These are phyloP conservation scores for Platyrinchus mystaceus DNA, from an alignment of 2,797 vertebrate species.

Conservation along the genomic window DNA sequence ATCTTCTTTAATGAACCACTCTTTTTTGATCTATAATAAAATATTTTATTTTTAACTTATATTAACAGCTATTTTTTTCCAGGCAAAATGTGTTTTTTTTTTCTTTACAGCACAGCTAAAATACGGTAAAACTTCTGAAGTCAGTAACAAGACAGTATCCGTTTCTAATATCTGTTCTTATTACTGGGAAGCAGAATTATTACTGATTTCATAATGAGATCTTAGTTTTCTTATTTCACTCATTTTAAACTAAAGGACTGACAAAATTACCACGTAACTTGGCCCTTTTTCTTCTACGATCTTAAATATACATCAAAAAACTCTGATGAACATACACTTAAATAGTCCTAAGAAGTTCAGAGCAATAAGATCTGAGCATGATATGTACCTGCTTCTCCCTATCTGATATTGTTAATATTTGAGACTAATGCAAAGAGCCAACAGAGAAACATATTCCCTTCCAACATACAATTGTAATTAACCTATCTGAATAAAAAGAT, in stretches of 20 bases:
- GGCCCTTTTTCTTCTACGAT: background rate
- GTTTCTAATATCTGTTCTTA: background rate
- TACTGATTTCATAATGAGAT: background rate
- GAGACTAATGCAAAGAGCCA: background rate
- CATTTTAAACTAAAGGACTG: background rate
- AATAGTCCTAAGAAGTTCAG: background rate
- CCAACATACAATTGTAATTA: background rate
- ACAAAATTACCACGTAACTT: background rate
- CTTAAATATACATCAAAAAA: background rate
- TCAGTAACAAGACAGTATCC: background rate
- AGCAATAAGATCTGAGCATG: background rate
- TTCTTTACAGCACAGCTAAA: background rate
- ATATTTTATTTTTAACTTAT: background rate
- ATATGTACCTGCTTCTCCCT: background rate
- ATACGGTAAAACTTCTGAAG: background rate
- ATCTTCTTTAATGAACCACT: background rate
- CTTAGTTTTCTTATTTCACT: background rate
- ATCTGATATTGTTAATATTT: accelerated
- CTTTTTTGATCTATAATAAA: background rate
- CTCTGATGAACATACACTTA: background rate
- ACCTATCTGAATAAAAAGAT: background rate
- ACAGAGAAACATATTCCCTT: background rate
- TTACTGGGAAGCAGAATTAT: background rate
- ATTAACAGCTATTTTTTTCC: background rate
- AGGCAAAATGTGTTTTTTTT: background rate